Conservation (phyloP, 2,797 vertebrate species). For the Argentina silus region DNA sequence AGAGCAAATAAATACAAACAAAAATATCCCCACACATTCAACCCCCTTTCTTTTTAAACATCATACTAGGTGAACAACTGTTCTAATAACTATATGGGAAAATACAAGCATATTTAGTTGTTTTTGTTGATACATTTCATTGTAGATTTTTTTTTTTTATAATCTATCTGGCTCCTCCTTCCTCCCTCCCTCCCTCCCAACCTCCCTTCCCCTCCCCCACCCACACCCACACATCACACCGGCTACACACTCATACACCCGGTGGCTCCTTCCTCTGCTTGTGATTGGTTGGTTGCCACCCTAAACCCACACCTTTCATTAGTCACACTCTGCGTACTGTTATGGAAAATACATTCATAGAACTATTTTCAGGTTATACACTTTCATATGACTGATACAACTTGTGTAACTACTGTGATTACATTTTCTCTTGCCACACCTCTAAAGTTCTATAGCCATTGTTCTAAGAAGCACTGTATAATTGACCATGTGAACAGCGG, state of each 20-base stretch:
- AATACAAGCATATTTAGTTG: constrained; percentile 76
- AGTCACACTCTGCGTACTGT: constrained; percentile 58
- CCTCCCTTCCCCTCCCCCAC: constrained; percentile 25
- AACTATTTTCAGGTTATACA: too few relatives aligned
- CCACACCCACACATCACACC: constrained; percentile 40
- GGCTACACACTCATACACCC: constrained; percentile 33
- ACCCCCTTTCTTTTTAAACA: constrained; percentile 64
- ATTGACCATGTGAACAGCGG: too few relatives aligned
- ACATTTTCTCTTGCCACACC: too few relatives aligned
- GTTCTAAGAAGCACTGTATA: too few relatives aligned
- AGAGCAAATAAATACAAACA: constrained; percentile 56
- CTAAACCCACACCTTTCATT: constrained; percentile 47
- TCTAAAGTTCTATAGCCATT: too few relatives aligned
- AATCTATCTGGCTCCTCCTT: constrained; percentile 58
- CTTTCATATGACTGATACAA: too few relatives aligned
- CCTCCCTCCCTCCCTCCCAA: background rate
- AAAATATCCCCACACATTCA: constrained; percentile 68
- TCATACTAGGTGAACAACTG: constrained; percentile 62
- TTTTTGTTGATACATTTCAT: constrained; percentile 58
- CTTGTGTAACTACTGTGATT: too few relatives aligned
- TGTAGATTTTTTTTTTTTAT: constrained; percentile 48
- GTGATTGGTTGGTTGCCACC: constrained; percentile 40
- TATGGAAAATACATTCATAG: too few relatives aligned
- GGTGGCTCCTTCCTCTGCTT: constrained; percentile 32
- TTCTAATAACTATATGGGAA: constrained; percentile 73